Conservation (phyloP, 2,888 invertebrate species). For the Dugesia japonica region DNA sequence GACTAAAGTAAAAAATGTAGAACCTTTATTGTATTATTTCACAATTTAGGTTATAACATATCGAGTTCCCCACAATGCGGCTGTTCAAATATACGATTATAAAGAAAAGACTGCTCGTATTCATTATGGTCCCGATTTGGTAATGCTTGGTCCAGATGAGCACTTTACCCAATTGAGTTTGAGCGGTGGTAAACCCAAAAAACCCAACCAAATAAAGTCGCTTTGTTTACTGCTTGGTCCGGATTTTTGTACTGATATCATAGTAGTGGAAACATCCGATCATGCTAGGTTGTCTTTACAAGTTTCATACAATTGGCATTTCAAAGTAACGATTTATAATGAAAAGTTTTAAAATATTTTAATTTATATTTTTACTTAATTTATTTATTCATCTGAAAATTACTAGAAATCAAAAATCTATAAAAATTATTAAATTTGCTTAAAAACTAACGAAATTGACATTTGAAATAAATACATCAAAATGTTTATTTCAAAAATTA, state of each 20-base stretch:
- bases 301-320: constrained; percentile 35
- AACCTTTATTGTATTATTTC: too few relatives aligned
- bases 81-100: constrained; percentile 43
- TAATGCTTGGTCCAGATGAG: constrained; percentile 43
- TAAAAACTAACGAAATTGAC: too few relatives aligned
- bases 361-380: too few relatives aligned
- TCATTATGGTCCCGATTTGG: constrained; percentile 43
- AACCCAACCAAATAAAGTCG: constrained; percentile 40
- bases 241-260: constrained; percentile 43
- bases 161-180: constrained; percentile 42
- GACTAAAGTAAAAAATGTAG: too few relatives aligned
- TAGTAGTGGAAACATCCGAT: constrained; percentile 44
- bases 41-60: constrained; percentile 40
- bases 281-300: constrained; percentile 40
- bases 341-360: too few relatives aligned
- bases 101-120: constrained; percentile 41
- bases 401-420: too few relatives aligned
- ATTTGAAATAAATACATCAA: too few relatives aligned
- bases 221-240: constrained; percentile 44
- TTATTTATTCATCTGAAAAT: too few relatives aligned
- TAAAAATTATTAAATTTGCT: too few relatives aligned
- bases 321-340: too few relatives aligned
- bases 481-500: too few relatives aligned
- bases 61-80: constrained; percentile 43
- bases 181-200: constrained; percentile 45